These are phyloP conservation scores for Xenentodon cancila DNA, from an alignment of 2,797 vertebrate species.

Conservation along the genomic window DNA sequence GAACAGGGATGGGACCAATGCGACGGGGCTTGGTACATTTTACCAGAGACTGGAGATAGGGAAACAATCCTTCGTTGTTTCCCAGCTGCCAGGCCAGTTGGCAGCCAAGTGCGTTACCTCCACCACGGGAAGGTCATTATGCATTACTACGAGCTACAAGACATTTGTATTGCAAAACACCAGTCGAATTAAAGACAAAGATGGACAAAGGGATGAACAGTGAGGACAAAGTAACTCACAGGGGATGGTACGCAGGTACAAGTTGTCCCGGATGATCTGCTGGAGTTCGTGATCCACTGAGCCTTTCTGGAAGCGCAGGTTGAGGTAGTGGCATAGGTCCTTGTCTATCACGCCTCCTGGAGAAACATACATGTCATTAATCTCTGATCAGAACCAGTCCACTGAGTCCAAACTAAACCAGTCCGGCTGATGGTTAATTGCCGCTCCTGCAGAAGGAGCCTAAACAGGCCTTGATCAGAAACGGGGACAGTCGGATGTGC, in stretches of 20 bases:
- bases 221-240: conserved; percentile 85
- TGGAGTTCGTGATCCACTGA: conserved; percentile 98
- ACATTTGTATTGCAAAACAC: too few species aligned
- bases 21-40: too few species aligned
- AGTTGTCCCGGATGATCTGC: conserved; percentile 99
- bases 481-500: too few species aligned
- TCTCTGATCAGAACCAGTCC: not conserved
- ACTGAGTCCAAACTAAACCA: conserved; percentile 4
- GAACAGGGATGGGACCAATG: too few species aligned
- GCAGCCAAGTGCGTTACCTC: too few species aligned
- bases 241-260: conserved; percentile 98
- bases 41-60: too few species aligned
- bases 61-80: too few species aligned
- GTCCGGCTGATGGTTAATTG: not conserved
- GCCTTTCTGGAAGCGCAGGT: conserved; percentile 97
- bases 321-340: conserved; percentile 99
- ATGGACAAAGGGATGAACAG: too few species aligned
- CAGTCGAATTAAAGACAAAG: not conserved
- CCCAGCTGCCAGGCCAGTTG: too few species aligned
- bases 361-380: conserved; percentile 59
- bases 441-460: not conserved
- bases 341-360: conserved; percentile 97
- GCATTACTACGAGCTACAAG: too few species aligned
- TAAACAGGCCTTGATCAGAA: not conserved
- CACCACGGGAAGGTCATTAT: too few species aligned